phyloP scores from a whole-genome alignment of 2,797 vertebrate genomes.

The Sitta carolinensis region DNA sequence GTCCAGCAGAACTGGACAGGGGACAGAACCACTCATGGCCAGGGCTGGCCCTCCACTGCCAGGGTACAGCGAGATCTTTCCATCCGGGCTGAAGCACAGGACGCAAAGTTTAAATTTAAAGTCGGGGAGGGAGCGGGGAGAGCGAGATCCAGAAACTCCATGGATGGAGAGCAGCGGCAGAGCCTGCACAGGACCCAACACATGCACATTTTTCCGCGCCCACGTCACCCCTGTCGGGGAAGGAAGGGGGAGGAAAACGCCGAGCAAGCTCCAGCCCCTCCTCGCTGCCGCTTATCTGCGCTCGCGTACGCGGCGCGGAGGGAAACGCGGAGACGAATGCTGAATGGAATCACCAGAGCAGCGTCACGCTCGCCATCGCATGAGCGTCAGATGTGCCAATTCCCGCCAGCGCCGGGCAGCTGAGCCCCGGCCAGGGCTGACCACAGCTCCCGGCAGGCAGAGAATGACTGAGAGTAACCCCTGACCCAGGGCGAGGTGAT shows the following conservation, averaged over 20 bases:
- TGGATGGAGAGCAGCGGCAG: background rate
- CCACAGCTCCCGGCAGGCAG: background rate
- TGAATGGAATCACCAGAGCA: background rate
- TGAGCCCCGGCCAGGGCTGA: background rate
- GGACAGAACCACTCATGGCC: background rate
- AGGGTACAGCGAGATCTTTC: background rate
- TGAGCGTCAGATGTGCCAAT: accelerated
- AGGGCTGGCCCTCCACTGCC: background rate
- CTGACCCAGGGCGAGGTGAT: background rate
- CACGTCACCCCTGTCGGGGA: background rate
- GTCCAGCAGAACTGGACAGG: background rate
- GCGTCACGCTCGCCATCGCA: background rate
- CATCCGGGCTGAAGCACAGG: background rate
- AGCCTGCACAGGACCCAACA: background rate
- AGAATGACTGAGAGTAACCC: slow-evolving; percentile 70
- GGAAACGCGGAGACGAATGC: background rate
- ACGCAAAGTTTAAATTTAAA: background rate
- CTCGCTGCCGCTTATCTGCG: background rate
- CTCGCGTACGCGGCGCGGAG: background rate
- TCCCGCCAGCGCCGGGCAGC: background rate
- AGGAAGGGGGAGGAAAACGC: background rate
- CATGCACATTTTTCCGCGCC: background rate
- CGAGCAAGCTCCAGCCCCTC: background rate
- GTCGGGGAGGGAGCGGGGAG: background rate
- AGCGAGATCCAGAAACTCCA: background rate